Evolutionary conservation across 2,797 vertebrate genomes (phyloP).

Genomic region (Myripristis murdjan): DNA sequence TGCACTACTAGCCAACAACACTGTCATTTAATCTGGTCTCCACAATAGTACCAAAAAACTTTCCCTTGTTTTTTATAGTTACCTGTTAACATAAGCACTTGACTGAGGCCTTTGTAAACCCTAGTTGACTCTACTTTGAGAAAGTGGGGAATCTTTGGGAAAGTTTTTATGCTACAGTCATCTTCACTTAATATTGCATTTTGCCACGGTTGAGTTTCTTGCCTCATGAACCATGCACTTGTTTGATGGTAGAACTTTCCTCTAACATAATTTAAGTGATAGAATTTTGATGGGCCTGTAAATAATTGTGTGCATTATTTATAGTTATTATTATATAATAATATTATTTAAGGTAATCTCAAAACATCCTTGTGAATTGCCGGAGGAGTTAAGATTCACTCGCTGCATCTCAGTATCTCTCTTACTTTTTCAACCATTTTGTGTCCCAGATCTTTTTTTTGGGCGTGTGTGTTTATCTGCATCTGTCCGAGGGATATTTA

Average conservation of each 20-base stretch:
- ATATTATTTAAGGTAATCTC: constrained; percentile 18
- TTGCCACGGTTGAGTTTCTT: constrained; percentile 12
- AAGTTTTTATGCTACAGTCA: constrained; percentile 16
- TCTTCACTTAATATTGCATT: constrained; percentile 39
- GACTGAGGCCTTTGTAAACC: constrained; percentile 3
- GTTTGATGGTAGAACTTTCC: constrained; percentile 37
- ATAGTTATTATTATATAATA: too few relatives aligned
- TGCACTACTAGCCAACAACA: constrained; percentile 9
- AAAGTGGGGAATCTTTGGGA: neutral
- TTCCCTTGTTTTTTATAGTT: too few relatives aligned
- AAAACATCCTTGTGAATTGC: neutral
- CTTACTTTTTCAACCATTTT: constrained; percentile 16
- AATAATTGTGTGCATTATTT: constrained; percentile 33
- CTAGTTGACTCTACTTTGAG: constrained; percentile 16
- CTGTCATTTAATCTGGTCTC: too few relatives aligned
- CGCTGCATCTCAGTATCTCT: constrained; percentile 1
- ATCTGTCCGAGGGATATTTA: neutral
- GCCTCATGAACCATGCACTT: constrained; percentile 24
- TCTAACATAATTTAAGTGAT: neutral
- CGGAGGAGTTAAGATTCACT: constrained; percentile 8
- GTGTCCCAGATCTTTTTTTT: neutral
- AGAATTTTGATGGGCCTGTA: neutral
- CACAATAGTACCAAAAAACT: constrained; percentile 21
- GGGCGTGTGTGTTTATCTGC: constrained; percentile 13
- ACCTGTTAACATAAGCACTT: constrained; percentile 13